Evolutionary conservation across 2,888 invertebrate genomes (phyloP).

Genomic region (Rosalia funebris): DNA sequence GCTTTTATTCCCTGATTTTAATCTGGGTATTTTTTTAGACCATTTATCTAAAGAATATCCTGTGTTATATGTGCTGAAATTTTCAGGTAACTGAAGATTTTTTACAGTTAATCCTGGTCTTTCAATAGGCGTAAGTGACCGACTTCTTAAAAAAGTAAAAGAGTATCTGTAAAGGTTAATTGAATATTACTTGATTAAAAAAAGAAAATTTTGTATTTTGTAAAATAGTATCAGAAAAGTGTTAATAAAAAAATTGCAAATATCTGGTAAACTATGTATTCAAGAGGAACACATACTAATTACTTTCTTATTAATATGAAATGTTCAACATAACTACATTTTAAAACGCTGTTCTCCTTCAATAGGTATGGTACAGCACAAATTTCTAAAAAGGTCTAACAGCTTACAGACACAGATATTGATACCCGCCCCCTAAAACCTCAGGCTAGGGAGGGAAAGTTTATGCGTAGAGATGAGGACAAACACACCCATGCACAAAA

Average conservation of each 20-base stretch:
- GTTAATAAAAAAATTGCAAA: neutral
- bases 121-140: constrained; percentile 13
- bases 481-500: too few species aligned
- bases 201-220: neutral
- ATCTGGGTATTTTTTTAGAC: constrained; percentile 56
- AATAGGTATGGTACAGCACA: too few species aligned
- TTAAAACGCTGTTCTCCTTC: neutral
- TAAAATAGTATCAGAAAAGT: neutral
- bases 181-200: neutral
- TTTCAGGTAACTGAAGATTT: constrained; percentile 53
- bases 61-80: constrained; percentile 52
- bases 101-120: constrained; percentile 46
- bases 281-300: neutral
- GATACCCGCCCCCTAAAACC: too few species aligned
- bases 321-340: neutral
- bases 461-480: too few species aligned
- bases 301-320: neutral
- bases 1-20: constrained; percentile 50
- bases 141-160: constrained; percentile 32
- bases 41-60: constrained; percentile 57
- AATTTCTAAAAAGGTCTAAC: too few species aligned
- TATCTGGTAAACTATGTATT: neutral
- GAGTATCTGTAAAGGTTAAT: constrained; percentile 34
- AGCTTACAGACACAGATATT: too few species aligned
- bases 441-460: too few species aligned